Conservation (phyloP, 2,797 vertebrate species). For the Bryconaethiops microstoma region DNA sequence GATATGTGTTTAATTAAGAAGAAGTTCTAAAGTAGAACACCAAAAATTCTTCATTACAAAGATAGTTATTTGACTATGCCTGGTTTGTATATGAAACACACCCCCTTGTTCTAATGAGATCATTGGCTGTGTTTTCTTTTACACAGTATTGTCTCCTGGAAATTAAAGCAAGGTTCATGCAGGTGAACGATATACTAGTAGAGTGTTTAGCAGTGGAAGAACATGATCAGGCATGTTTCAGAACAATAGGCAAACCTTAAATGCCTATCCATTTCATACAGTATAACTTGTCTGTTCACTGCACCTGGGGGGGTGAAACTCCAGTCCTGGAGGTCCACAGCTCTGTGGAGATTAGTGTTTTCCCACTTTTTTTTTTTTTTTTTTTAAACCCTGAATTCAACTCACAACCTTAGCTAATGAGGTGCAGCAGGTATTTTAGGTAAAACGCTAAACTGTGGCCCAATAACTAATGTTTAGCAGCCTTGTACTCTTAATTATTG, state of each 20-base stretch:
- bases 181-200: not conserved
- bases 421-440: not conserved
- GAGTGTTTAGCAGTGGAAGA: constrained; percentile 24
- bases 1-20: not conserved
- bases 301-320: not conserved
- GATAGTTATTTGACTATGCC: not conserved
- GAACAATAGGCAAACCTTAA: constrained; percentile 20
- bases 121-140: not conserved
- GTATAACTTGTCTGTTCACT: not conserved
- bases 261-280: not conserved
- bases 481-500: not conserved
- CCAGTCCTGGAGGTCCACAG: not conserved
- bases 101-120: not conserved
- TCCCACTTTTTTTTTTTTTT: not conserved
- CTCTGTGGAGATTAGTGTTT: not conserved
- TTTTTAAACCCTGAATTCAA: not conserved
- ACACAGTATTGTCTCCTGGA: not conserved
- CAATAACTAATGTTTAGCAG: not conserved
- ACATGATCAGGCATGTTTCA: constrained; percentile 43
- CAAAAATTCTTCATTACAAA: not conserved
- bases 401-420: not conserved
- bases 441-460: not conserved
- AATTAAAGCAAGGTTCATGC: not conserved
- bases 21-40: not conserved
- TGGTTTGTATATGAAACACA: not conserved